These are phyloP conservation scores for Trichogramma pretiosum DNA, from an alignment of 1,140 invertebrate genomes.

Conservation along the genomic window DNA sequence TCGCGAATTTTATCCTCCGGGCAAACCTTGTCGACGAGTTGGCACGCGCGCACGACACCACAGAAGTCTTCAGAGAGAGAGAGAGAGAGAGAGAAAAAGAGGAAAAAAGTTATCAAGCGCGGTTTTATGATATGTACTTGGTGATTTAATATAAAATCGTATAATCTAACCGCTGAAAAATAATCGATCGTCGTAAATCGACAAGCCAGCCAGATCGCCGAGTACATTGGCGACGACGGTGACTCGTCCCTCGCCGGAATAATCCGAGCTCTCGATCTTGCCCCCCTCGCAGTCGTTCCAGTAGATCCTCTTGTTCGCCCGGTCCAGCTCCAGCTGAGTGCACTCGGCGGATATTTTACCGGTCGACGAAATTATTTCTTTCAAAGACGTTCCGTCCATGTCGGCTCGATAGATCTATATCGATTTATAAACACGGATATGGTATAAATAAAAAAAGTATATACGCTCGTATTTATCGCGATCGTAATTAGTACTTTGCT, in stretches of 20 bases:
- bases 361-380: background rate
- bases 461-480: background rate
- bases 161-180: too few species aligned
- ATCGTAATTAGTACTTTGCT: background rate
- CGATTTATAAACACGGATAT: too few species aligned
- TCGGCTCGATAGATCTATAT: constrained; percentile 1
- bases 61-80: too few species aligned
- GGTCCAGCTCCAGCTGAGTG: background rate
- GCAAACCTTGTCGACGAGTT: background rate
- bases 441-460: too few species aligned
- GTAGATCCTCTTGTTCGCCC: background rate
- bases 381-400: constrained; percentile 2
- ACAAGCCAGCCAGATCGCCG: background rate
- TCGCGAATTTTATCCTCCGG: background rate
- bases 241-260: background rate
- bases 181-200: background rate
- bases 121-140: too few species aligned
- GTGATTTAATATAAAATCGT: too few species aligned
- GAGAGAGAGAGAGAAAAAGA: too few species aligned
- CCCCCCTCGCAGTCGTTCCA: constrained; percentile 5
- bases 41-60: background rate
- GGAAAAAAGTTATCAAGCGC: too few species aligned
- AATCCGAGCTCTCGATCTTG: constrained; percentile 2
- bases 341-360: background rate
- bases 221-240: background rate